These are phyloP conservation scores for Kryptolebias ocellatus DNA, from an alignment of 2,797 vertebrate species.

Conservation along the genomic window DNA sequence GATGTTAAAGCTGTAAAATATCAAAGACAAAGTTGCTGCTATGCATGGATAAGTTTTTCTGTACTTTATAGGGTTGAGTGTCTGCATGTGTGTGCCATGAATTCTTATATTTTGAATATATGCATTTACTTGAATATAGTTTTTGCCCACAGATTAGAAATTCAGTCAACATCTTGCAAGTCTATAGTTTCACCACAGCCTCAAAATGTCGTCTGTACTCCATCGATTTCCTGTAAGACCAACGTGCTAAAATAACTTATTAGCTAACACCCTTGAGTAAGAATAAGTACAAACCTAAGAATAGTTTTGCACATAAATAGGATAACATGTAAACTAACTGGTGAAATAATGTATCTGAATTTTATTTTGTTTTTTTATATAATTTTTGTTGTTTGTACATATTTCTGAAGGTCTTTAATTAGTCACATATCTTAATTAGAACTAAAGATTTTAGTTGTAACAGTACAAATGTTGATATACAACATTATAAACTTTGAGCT, in stretches of 20 bases:
- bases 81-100: background rate
- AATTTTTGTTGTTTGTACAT: background rate
- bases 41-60: background rate
- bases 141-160: background rate
- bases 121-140: slow-evolving; percentile 5
- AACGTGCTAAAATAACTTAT: too few relatives aligned
- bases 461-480: background rate
- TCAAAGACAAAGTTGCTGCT: background rate
- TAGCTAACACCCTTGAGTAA: too few relatives aligned
- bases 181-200: background rate
- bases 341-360: too few relatives aligned
- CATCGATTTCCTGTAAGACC: too few relatives aligned
- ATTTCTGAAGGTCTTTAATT: background rate
- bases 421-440: background rate
- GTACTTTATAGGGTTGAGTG: background rate
- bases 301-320: too few relatives aligned
- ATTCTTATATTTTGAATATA: background rate
- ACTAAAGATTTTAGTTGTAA: background rate
- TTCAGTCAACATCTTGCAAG: background rate
- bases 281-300: too few relatives aligned
- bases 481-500: slow-evolving; percentile 2
- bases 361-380: background rate
- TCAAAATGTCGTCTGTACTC: background rate
- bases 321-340: too few relatives aligned
- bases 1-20: background rate